Conservation (phyloP, 2,888 invertebrate genomes). For the Electrophaes corylata region DNA sequence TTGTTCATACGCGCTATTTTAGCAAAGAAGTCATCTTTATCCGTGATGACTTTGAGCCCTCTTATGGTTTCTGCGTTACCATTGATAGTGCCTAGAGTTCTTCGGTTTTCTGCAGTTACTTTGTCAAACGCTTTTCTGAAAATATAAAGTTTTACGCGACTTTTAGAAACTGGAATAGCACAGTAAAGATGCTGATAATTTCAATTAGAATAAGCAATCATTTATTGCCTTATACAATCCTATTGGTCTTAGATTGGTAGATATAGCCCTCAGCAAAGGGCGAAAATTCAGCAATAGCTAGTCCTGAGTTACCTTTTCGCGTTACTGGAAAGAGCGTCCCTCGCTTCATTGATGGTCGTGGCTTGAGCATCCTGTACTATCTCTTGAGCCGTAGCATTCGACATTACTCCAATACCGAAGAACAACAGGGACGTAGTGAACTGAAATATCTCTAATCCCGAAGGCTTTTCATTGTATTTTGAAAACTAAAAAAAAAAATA, state of each 20-base stretch:
- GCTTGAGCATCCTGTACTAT: slow-evolving; percentile 51
- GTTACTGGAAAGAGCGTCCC: slow-evolving; percentile 48
- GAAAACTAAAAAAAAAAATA: slow-evolving; percentile 8
- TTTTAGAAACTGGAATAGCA: too few species aligned
- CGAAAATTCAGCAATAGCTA: too few species aligned
- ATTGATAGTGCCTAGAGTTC: slow-evolving; percentile 51
- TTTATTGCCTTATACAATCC: too few species aligned
- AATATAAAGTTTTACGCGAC: slow-evolving; percentile 15
- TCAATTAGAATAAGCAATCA: too few species aligned
- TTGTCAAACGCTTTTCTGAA: slow-evolving; percentile 69
- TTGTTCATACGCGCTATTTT: slow-evolving; percentile 47
- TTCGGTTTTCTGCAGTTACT: slow-evolving; percentile 63
- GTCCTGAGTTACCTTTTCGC: slow-evolving; percentile 46
- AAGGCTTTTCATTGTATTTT: slow-evolving; percentile 14
- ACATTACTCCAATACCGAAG: slow-evolving; percentile 53
- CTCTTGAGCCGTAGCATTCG: slow-evolving; percentile 50
- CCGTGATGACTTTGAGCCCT: slow-evolving; percentile 50
- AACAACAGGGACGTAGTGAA: slow-evolving; percentile 48
- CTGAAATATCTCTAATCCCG: slow-evolving; percentile 43
- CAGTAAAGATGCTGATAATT: too few species aligned
- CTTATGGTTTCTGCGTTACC: slow-evolving; percentile 68
- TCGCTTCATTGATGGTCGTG: slow-evolving; percentile 45
- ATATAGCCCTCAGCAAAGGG: too few species aligned
- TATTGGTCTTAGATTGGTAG: too few species aligned
- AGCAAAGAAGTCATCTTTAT: slow-evolving; percentile 50